Percentiles rank a stretch among this genome's conserved stretches.
phyloP scores from a whole-genome alignment of 1,140 invertebrate genomes.

The Cecropterus lyciades region DNA sequence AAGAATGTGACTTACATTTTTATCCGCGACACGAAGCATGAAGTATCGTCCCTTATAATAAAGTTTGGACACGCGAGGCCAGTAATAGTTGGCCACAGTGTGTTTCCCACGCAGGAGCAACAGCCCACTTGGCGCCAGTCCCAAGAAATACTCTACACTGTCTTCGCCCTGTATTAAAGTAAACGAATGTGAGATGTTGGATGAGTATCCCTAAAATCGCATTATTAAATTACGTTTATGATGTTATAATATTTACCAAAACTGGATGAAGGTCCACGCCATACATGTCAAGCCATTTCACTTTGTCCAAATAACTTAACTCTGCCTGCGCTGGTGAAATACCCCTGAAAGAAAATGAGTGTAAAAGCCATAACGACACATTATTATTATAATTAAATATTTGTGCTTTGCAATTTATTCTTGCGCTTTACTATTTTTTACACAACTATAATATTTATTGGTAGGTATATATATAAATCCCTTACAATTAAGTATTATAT shows the following conservation, averaged over 20 bases:
- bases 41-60: constrained; percentile 98
- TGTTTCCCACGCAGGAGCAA: constrained; percentile 97
- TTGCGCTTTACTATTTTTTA: too few relatives aligned
- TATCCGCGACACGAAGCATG: constrained; percentile 97
- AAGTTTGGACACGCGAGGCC: constrained; percentile 98
- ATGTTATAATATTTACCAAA: constrained; percentile 68
- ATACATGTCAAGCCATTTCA: constrained; percentile 98
- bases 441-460: too few relatives aligned
- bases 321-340: constrained; percentile 89
- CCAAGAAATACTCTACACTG: constrained; percentile 98
- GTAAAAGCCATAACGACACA: too few relatives aligned
- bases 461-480: too few relatives aligned
- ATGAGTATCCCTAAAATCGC: too few relatives aligned
- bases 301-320: constrained; percentile 95
- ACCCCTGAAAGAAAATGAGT: constrained; percentile 79
- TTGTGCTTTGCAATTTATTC: too few relatives aligned
- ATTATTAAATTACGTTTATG: too few relatives aligned
- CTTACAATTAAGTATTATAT: too few relatives aligned
- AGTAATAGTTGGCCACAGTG: constrained; percentile 99
- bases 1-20: constrained; percentile 89
- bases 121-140: constrained; percentile 98
- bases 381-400: too few relatives aligned
- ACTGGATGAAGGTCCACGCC: constrained; percentile 95
- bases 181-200: constrained; percentile 42
- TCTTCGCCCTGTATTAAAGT: constrained; percentile 93